Percentiles rank a stretch among this genome's conserved stretches.
These are phyloP conservation scores for Platynereis dumerilii DNA, from an alignment of 2,888 invertebrate genomes.

Conservation along the genomic window DNA sequence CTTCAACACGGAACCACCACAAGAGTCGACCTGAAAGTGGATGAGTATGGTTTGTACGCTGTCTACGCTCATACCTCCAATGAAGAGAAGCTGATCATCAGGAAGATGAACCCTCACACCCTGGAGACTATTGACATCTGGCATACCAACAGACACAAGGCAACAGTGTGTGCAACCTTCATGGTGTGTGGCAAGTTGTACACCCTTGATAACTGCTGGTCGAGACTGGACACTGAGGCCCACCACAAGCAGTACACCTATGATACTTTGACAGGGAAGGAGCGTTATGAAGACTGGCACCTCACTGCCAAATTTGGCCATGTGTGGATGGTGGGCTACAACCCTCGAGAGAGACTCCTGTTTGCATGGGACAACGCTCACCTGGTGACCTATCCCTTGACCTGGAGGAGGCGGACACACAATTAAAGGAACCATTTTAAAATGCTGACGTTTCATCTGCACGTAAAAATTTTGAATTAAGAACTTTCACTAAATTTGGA, in stretches of 20 bases:
- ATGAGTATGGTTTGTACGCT: neutral
- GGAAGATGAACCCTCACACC: neutral
- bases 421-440: too few relatives aligned
- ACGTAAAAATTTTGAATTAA: too few relatives aligned
- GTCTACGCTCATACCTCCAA: neutral
- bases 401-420: neutral
- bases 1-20: neutral
- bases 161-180: conserved; percentile 6
- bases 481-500: too few relatives aligned
- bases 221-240: neutral
- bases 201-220: conserved; percentile 7
- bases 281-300: neutral
- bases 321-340: conserved; percentile 17
- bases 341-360: conserved; percentile 18
- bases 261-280: conserved; percentile 17
- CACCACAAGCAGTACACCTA: conserved; percentile 17
- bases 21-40: neutral
- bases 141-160: conserved; percentile 1
- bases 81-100: neutral
- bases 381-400: conserved; percentile 19
- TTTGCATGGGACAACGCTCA: conserved; percentile 27
- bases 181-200: conserved; percentile 6
- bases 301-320: conserved; percentile 13
- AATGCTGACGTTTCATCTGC: too few relatives aligned
- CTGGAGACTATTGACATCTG: neutral